These are phyloP conservation scores for Scaptomyza polygonia DNA, from an alignment of 2,888 invertebrate species.

Conservation along the genomic window DNA sequence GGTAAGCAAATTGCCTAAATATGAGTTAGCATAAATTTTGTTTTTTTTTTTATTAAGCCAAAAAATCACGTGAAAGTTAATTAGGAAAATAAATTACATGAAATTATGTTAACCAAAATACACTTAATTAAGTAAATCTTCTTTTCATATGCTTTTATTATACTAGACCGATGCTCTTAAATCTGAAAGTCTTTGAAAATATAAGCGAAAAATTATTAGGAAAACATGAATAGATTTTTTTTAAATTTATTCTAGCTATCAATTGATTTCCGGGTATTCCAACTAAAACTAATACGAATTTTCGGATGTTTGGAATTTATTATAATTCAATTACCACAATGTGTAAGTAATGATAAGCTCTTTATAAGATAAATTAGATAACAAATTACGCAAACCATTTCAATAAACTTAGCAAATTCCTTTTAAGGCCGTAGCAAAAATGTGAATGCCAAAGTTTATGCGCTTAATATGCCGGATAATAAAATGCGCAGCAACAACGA, in stretches of 20 bases:
- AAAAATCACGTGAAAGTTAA: too few species aligned
- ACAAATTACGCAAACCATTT: slow-evolving; percentile 38
- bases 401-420: slow-evolving; percentile 55
- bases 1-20: not conserved
- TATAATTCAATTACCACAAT: not conserved
- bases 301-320: too few species aligned
- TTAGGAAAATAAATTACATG: too few species aligned
- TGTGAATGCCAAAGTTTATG: slow-evolving; percentile 34
- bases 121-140: too few species aligned
- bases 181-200: not conserved
- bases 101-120: too few species aligned
- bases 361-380: not conserved
- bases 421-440: not conserved
- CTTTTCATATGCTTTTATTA: too few species aligned
- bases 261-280: too few species aligned
- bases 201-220: too few species aligned
- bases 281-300: not conserved
- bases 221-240: too few species aligned
- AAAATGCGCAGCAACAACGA: slow-evolving; percentile 27
- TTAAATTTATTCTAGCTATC: not conserved
- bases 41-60: too few species aligned
- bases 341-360: not conserved
- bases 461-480: slow-evolving; percentile 48
- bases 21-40: slow-evolving; percentile 1
- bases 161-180: too few species aligned